phyloP scores from a whole-genome alignment of 2,797 vertebrate species.

The Sebastes diploproa region DNA sequence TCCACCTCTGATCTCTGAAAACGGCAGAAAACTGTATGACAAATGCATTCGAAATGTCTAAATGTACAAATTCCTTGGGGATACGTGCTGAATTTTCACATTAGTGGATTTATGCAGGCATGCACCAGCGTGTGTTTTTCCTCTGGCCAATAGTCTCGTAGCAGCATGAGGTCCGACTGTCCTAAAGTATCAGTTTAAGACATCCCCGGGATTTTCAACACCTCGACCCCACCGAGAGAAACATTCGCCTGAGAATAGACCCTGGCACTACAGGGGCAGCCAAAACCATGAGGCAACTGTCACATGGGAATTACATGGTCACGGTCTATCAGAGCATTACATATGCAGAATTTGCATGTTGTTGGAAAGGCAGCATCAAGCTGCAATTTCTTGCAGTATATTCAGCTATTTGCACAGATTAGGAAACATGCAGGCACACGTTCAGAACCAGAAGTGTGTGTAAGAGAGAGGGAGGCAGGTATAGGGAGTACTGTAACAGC shows the following conservation, averaged over 20 bases:
- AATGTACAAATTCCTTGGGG: background rate
- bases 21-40: background rate
- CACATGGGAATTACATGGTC: constrained; percentile 22
- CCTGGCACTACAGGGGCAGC: background rate
- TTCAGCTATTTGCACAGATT: background rate
- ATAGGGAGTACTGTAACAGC: constrained; percentile 45
- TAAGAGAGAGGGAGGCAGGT: background rate
- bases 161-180: constrained; percentile 58
- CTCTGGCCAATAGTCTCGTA: constrained; percentile 2
- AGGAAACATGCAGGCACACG: background rate
- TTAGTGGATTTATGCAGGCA: background rate
- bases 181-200: constrained; percentile 33
- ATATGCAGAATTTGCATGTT: background rate
- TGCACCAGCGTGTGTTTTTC: background rate
- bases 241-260: constrained; percentile 52
- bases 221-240: constrained; percentile 34
- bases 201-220: constrained; percentile 26
- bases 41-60: background rate
- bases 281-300: constrained; percentile 44
- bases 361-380: background rate
- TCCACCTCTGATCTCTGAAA: background rate
- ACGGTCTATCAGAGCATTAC: background rate
- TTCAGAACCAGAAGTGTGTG: background rate
- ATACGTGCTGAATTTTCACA: background rate
- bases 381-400: background rate